Percentiles rank a stretch among this genome's conserved stretches.
These are phyloP conservation scores for Campopleginae sp. DNA, from an alignment of 2,888 invertebrate species.

Conservation along the genomic window DNA sequence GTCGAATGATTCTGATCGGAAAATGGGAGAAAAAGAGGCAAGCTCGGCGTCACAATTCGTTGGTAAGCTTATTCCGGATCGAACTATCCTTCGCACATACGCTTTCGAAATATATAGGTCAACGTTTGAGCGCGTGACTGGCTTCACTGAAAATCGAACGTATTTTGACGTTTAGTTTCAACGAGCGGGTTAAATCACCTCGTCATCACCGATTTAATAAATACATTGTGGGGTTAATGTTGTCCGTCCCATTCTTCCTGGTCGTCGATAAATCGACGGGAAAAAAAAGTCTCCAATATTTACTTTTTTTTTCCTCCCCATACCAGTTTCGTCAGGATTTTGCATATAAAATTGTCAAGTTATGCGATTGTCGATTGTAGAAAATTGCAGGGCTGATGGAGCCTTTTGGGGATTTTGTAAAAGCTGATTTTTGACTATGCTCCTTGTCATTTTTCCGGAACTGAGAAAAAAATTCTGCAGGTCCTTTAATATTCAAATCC, in stretches of 20 bases:
- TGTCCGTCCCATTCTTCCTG: not conserved
- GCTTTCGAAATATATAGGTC: not conserved
- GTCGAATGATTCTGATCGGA: slow-evolving; percentile 47
- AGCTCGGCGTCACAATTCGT: slow-evolving; percentile 15
- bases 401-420: not conserved
- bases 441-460: not conserved
- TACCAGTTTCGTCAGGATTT: not conserved
- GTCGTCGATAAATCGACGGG: not conserved
- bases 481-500: not conserved
- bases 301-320: not conserved
- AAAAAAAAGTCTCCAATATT: not conserved
- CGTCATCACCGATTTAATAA: slow-evolving; percentile 1
- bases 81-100: not conserved
- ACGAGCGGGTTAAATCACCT: not conserved
- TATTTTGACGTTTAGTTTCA: slow-evolving; percentile 32
- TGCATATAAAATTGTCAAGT: not conserved
- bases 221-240: not conserved
- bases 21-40: slow-evolving; percentile 36
- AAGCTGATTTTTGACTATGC: not conserved
- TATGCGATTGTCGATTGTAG: not conserved
- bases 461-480: not conserved
- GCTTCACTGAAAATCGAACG: slow-evolving; percentile 49
- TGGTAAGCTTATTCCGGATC: slow-evolving; percentile 34
- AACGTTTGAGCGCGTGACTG: slow-evolving; percentile 55
- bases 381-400: not conserved